phyloP scores from a whole-genome alignment of 2,797 vertebrate species.

The Gephyroberyx darwinii region DNA sequence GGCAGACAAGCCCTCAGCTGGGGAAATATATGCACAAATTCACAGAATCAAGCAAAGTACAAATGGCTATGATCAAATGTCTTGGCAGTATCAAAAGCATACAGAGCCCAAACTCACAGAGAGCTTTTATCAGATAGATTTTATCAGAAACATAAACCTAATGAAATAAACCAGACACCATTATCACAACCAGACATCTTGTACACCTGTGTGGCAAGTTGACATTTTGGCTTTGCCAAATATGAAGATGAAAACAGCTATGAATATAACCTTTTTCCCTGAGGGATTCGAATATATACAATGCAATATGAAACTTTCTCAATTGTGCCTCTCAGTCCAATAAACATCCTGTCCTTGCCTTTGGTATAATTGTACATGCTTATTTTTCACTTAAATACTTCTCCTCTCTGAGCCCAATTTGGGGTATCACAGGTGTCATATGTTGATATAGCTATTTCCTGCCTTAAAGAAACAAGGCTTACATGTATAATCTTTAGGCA shows the following conservation, averaged over 20 bases:
- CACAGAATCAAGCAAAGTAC: constrained; percentile 62
- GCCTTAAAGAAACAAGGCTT: constrained; percentile 11
- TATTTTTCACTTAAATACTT: constrained; percentile 25
- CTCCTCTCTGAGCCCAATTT: background rate
- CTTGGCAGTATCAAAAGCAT: constrained; percentile 35
- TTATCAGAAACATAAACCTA: constrained; percentile 44
- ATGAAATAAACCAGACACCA: constrained; percentile 32
- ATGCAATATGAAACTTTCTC: background rate
- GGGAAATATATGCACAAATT: constrained; percentile 64
- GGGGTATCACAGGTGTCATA: constrained; percentile 12
- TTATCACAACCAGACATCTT: constrained; percentile 53
- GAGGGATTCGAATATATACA: constrained; percentile 15
- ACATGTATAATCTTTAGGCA: constrained; percentile 19
- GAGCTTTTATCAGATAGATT: constrained; percentile 41
- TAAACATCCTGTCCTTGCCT: background rate
- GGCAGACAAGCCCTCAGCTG: constrained; percentile 74
- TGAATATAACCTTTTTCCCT: constrained; percentile 14
- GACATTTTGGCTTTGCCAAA: constrained; percentile 51
- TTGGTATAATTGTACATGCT: background rate
- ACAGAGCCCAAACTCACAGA: constrained; percentile 20
- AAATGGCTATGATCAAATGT: constrained; percentile 68
- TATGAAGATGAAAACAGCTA: constrained; percentile 41
- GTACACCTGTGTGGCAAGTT: constrained; percentile 37
- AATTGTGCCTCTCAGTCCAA: too few relatives aligned
- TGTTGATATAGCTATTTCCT: background rate